Evolutionary conservation across 2,113 vertebrate genomes (phyloP).

Genomic region (Ailuropoda melanoleuca): DNA sequence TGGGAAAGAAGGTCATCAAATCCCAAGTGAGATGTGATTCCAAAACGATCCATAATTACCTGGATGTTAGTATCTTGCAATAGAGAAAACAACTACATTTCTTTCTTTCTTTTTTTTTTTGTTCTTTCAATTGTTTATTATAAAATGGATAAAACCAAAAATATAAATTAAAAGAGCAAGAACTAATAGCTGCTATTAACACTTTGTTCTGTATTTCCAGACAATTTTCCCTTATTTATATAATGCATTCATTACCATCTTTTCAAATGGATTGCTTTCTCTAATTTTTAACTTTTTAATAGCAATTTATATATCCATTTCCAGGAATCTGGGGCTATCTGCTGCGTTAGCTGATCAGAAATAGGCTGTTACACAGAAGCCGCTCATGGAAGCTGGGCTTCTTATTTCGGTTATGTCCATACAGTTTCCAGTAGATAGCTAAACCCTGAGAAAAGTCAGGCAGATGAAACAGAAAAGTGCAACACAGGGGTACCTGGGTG

Average conservation of each 20-base stretch:
- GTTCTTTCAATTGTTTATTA: background rate
- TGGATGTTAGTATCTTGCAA: background rate
- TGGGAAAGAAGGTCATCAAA: conserved; percentile 9
- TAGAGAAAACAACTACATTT: background rate
- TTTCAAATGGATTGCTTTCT: background rate
- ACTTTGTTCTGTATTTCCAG: background rate
- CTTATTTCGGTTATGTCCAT: background rate
- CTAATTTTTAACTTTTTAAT: background rate
- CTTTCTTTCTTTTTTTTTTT: background rate
- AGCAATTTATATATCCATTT: background rate
- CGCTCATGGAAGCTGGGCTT: background rate
- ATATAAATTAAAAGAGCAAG: background rate
- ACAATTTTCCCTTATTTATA: background rate
- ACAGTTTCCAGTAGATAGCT: background rate
- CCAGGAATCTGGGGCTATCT: background rate
- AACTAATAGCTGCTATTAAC: background rate
- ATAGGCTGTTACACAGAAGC: too few relatives aligned
- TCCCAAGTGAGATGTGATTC: background rate
- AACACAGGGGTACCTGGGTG: background rate
- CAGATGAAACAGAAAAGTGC: background rate
- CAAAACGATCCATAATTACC: background rate
- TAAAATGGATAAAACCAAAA: background rate
- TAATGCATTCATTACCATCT: background rate
- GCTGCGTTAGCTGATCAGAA: background rate
- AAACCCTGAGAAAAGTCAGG: background rate